These are phyloP conservation scores for Sus cebifrons DNA, from an alignment of 2,797 vertebrate species.

Conservation along the genomic window DNA sequence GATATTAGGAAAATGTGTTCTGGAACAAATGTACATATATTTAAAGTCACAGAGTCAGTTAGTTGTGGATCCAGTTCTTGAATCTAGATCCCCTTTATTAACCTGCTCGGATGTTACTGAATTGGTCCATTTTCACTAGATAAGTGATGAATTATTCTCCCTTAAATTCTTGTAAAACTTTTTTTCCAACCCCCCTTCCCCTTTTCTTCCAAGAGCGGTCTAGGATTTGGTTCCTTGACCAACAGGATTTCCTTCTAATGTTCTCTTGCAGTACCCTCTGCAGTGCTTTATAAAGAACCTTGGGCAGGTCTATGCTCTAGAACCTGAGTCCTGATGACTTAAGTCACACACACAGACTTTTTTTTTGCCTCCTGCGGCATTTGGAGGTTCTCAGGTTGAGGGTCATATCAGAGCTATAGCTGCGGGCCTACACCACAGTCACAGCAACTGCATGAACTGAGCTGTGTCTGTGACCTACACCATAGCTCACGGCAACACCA, in stretches of 20 bases:
- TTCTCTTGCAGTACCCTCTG: background rate
- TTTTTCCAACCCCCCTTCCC: rapidly evolving
- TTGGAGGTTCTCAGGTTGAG: too few relatives aligned
- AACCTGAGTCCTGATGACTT: background rate
- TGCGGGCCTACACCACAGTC: too few relatives aligned
- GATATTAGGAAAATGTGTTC: background rate
- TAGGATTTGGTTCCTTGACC: background rate
- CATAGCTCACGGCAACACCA: too few relatives aligned
- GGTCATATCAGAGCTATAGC: too few relatives aligned
- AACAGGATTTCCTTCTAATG: background rate
- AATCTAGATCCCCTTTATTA: background rate
- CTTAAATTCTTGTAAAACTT: background rate
- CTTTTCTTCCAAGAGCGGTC: background rate
- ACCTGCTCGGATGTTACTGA: background rate
- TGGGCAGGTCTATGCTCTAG: background rate
- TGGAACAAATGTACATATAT: background rate
- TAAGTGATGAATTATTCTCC: background rate
- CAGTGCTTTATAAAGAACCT: background rate
- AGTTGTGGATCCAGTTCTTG: background rate
- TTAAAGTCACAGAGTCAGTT: background rate
- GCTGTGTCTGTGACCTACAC: too few relatives aligned
- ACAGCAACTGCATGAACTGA: too few relatives aligned
- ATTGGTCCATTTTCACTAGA: background rate
- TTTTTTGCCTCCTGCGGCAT: too few relatives aligned
- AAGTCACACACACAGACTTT: background rate